Evolutionary conservation across 1,140 invertebrate genomes (phyloP), one percentile per base, ranked within the genome.

Genomic region (Drosophila seguyi): DNA sequence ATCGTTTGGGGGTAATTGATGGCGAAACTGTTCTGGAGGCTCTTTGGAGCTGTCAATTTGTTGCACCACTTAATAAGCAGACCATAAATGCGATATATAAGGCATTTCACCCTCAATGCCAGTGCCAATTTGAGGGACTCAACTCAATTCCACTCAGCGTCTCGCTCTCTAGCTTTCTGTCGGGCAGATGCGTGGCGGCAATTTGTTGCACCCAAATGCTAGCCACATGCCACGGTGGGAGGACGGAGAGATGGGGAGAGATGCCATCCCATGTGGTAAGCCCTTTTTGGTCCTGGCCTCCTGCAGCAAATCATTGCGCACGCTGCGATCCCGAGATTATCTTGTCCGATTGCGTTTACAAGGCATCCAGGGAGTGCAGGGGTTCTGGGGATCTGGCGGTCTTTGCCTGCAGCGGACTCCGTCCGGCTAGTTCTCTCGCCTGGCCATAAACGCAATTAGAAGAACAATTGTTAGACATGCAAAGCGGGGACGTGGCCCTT

Each of bases 381-480:
- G 48, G 27, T 3, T 22, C 25, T 22, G 52, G 20, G 34, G 52
- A 16, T 38, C 20, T 55, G 52, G 34, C 25, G 52, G 34, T 38
- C 52, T 55, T 11, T 25, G 74, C 62, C 74, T 47, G 31, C 31
- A 68, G 76, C 77, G 77, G 76, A 78, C 57, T 27, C 67, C 68
- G 68, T 62, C 50, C 39, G 50, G 47, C 61, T 72, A 47, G 53
- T 71, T 73, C 68, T 60, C 57, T 66, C 68, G 65, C 59, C 74
- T 66, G 69, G 74, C 80, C 83, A 91, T 91, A 91, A 84, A 81
- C 78, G 88, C 87, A 91, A 91, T 91, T 91, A 91, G 87, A 91
- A 91, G 83, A 91, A 91, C 88, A 91, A 91, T 91, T 91, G 87
- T 88, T 91, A 91, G 88, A 91, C 87, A 91, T 91, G 87, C 87